Evolutionary conservation across 2,113 vertebrate species (phyloP), one percentile per base, ranked within the genome.

Genomic region (Camelus dromedarius): DNA sequence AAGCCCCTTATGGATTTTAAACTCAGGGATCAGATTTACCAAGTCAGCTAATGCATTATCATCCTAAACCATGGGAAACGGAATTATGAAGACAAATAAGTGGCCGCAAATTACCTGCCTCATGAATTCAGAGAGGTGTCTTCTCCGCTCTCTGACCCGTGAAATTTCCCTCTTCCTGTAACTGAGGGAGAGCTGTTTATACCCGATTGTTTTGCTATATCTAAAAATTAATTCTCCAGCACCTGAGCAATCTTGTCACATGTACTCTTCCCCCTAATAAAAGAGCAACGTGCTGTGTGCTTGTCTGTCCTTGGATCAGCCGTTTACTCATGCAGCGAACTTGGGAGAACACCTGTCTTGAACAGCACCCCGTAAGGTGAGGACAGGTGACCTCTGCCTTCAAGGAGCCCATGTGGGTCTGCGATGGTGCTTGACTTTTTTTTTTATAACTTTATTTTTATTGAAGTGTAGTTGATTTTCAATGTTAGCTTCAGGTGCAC

Each of bases 41-140:
- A 81, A 86, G 75, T 28, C 83, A 88, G 52, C 46, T 83, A 75
- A 89, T 52, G 22, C 77, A 62, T 88, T 66, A 76, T 92, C 56
- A 79, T 83, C 22, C n/a, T 89, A 69, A 96, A 95, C 32, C 28
- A 28, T 15, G 2, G 24, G 79, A 54, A 89, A 95, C 28, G 30
- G 77, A 86, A 97, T 95, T 87, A 96, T 38, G 28, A 84, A 80
- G 67, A 93, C 92, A 69, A 64, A 75, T 28, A 30, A 0, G 9
- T 18, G 82, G 48, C 8, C 69, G 69, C 64, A 93, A 79, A 92
- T 83, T 81, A 32, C 42, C 22, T 35, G 50, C 20, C 38, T 73
- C 38, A 18, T 83, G 79, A 84, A 75, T 70, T 20, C 56, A 42
- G 56, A 88, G n/a, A 48, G 89, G 52, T 83, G 5, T 67, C 38